Percentiles rank a stretch among this genome's conserved stretches.
Evolutionary conservation across 2,888 invertebrate genomes (phyloP).

Genomic region (Chymomyza amoena): DNA sequence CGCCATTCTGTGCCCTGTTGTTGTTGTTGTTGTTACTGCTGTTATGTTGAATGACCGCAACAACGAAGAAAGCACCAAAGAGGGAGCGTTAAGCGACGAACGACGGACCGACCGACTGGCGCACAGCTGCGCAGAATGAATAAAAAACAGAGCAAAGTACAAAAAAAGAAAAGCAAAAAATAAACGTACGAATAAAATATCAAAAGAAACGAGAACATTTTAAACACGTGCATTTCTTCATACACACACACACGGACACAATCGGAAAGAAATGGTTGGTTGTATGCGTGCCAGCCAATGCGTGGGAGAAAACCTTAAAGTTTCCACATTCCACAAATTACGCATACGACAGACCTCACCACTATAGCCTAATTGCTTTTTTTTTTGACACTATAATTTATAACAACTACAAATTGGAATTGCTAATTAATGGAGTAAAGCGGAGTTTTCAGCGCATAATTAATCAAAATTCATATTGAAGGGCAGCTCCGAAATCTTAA

Average conservation of each 20-base stretch:
- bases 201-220: conserved; percentile 63
- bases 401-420: neutral
- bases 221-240: conserved; percentile 69
- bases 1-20: conserved; percentile 22
- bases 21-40: conserved; percentile 33
- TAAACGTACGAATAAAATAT: conserved; percentile 38
- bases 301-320: neutral
- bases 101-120: conserved; percentile 66
- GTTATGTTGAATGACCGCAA: conserved; percentile 57
- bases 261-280: neutral
- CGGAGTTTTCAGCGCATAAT: conserved; percentile 10
- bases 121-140: conserved; percentile 66
- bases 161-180: conserved; percentile 4
- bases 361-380: conserved; percentile 3
- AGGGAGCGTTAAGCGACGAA: conserved; percentile 37
- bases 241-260: conserved; percentile 20
- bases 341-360: neutral
- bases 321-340: neutral
- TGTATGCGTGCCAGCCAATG: conserved; percentile 11
- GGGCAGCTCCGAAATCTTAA: neutral
- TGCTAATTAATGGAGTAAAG: neutral
- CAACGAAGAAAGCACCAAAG: conserved; percentile 56
- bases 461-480: conserved; percentile 16
- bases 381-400: neutral
- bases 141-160: conserved; percentile 29